A percentile compares a stretch with the other conserved stretches of the same genome.
Evolutionary conservation across 2,888 invertebrate genomes (phyloP).

Genomic region (Erannis defoliaria): DNA sequence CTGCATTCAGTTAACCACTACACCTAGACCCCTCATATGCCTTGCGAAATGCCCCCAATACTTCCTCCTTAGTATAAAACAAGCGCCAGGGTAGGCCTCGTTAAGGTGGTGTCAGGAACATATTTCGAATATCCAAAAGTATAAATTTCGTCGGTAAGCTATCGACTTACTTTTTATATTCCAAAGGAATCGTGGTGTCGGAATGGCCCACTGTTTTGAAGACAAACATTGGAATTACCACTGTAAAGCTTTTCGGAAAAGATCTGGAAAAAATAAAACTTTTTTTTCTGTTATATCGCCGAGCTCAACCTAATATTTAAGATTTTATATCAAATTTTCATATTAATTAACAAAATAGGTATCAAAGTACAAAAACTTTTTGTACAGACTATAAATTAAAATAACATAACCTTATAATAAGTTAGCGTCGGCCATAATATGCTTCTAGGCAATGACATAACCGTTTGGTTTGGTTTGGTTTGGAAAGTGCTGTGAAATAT

Average conservation of each 20-base stretch:
- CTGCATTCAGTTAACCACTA: conserved; percentile 70
- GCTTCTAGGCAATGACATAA: too few species aligned
- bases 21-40: conserved; percentile 58
- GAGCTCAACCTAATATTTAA: too few species aligned
- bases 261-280: conserved; percentile 21
- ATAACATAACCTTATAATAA: too few species aligned
- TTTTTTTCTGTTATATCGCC: not conserved
- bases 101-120: conserved; percentile 64
- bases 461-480: too few species aligned
- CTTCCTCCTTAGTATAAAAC: not conserved
- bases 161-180: conserved; percentile 87
- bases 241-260: conserved; percentile 34
- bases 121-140: conserved; percentile 86
- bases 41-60: conserved; percentile 33
- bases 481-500: too few species aligned
- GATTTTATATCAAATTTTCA: too few species aligned
- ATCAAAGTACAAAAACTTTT: too few species aligned
- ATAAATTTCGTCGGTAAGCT: conserved; percentile 85
- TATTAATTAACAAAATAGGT: too few species aligned
- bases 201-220: conserved; percentile 82
- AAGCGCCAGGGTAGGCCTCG: conserved; percentile 50
- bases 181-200: conserved; percentile 74
- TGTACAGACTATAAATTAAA: too few species aligned
- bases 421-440: too few species aligned
- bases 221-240: conserved; percentile 73